Evolutionary conservation across 2,797 vertebrate species (phyloP), one percentile per base, ranked within the genome.

Genomic region (Lophura swinhoii): DNA sequence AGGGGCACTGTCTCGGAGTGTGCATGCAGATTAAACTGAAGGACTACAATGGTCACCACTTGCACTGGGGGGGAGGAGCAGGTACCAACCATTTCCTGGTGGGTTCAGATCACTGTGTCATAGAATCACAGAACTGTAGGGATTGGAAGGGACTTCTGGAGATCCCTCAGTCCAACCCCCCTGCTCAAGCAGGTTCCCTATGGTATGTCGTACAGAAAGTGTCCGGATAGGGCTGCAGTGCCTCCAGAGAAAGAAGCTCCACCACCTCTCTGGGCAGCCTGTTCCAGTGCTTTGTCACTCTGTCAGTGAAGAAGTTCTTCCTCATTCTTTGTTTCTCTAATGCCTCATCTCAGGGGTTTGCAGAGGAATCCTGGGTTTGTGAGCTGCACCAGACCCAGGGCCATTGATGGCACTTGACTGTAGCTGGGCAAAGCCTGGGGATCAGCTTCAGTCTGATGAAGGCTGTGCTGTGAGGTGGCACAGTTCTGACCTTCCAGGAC

Each of bases 341-440:
- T 0, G 1, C 29, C 5, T 49, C 33, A 6, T 46, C 14, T 89
- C 0, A 0, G 51, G n/a, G 16, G 6, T 84, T 66, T 78, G 66
- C 48, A 56, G 48, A 31, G 75, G 12, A 67, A 35, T 81, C 37
- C 44, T 48, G 66, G 66, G 14, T 44, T 66, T 31, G 24, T 62
- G 82, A n/a, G 29, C 78, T 51, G 31, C 39, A 17, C 53, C 31
- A 21, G 51, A 26, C 35, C 13, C 41, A 37, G 78, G 29, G 74
- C 1, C 33, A 11, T 37, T n/a, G 72, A 8, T 28, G 20, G 37
- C 29, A 17, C 79, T 83, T 15, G 9, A 28, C n/a, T 68, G 58
- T 53, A 55, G 33, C 35, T 58, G 67, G 62, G 75, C 51, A 62
- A 21, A 56, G n/a, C 31, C 43, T 35, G 53, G 15, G n/a, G 29